Base-by-base conservation (phyloP, 2,888 invertebrate species). In the Siphonodentalium dalli region DNA sequence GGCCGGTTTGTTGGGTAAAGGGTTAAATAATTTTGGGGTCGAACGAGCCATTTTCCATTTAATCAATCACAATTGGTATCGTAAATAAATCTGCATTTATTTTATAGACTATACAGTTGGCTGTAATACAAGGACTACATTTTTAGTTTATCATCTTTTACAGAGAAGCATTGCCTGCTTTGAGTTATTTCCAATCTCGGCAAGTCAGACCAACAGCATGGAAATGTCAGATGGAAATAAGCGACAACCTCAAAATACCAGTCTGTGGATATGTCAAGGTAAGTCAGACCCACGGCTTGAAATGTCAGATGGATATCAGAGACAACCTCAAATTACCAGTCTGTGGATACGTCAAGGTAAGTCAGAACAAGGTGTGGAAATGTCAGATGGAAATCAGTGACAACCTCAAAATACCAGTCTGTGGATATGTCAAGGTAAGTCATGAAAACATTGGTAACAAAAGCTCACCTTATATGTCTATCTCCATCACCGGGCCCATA, bases 191-290 rank as follows among this genome's bases (percentile, higher is more conserved):
- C 63, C 78, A 79, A 60, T 68, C 76, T 7, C 63, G 77, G 9
- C 73, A 74, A 43, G 74, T 80, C 4, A 61, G 72, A 24, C 77
- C 87, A 0, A 82, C 83, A 53, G 84, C 87, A 0, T 90, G 90
- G 89, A 88, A 88, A 81, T 85, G 85, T 27, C 84, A 85, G 50
- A 77, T 90, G 39, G 85, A 86, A 48, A 77, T 85, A 29, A 83
- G 83, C 2, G 65, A 68, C 3, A 69, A 85, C 59, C 84, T 90
- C 24, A 81, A 83, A 58, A 88, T 90, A 58, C 86, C 87, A 11
- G 83, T 89, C 5, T 84, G 86, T 29, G 84, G 85, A 23, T 88
- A 85, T 66, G 84, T 76, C 9, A 83, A 82, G 77, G 84, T 84
- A 61, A 41, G 64, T 35, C 9, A 39, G 39, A 13, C 2, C n/a